These are phyloP conservation scores for Berghia stephanieae DNA, from an alignment of 1,140 invertebrate genomes.

Conservation along the genomic window DNA sequence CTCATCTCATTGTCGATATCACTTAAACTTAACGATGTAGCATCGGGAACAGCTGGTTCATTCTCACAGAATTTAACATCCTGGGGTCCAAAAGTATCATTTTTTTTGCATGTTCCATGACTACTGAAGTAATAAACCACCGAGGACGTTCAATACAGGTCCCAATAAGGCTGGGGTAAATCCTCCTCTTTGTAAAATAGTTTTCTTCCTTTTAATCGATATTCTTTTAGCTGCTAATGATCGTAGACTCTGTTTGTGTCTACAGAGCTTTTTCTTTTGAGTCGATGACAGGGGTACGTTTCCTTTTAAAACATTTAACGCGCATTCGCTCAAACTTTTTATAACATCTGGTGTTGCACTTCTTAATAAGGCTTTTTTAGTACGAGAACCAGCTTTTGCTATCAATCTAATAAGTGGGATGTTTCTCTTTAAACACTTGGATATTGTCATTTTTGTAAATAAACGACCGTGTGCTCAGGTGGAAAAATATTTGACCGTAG, in stretches of 20 bases:
- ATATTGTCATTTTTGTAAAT: constrained; percentile 21
- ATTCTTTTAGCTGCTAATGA: neutral
- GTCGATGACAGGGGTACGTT: neutral
- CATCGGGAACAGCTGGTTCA: neutral
- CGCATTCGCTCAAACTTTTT: constrained; percentile 14
- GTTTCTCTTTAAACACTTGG: neutral
- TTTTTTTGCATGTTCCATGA: constrained; percentile 1
- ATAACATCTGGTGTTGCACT: neutral
- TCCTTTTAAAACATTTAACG: constrained; percentile 25
- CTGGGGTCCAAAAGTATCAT: too few species aligned
- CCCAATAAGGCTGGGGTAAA: neutral
- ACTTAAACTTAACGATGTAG: neutral
- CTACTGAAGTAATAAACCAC: neutral
- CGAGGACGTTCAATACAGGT: neutral
- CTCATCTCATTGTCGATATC: constrained; percentile 13
- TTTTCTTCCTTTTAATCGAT: neutral
- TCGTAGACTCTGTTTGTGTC: constrained; percentile 12
- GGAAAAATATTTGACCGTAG: constrained; percentile 32
- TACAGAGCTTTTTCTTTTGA: too few species aligned
- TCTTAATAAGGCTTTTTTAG: neutral
- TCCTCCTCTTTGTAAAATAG: constrained; percentile 26
- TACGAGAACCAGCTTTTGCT: neutral
- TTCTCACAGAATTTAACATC: neutral
- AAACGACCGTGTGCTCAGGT: neutral
- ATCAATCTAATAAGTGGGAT: neutral